Conservation (phyloP, 1,140 invertebrate genomes). For the Dendroctonus valens region DNA sequence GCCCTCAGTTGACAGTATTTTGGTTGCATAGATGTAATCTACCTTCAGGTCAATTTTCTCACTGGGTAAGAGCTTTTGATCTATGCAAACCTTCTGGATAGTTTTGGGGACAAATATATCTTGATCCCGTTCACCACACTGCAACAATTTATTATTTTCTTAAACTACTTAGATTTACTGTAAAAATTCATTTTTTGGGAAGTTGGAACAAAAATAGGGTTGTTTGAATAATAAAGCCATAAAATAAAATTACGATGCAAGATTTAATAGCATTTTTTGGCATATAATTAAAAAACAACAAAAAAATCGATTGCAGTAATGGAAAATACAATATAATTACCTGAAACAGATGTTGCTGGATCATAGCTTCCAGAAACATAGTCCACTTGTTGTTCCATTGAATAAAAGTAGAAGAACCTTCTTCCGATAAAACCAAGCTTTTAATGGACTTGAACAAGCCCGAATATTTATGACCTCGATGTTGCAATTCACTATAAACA, state of each 20-base stretch:
- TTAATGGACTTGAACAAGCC: conserved; percentile 44
- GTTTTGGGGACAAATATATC: conserved; percentile 39
- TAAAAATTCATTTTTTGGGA: too few species aligned
- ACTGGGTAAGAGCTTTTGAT: conserved; percentile 38
- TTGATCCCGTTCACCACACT: conserved; percentile 45
- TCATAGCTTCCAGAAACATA: conserved; percentile 44
- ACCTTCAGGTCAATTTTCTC: conserved; percentile 40
- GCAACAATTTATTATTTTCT: conserved; percentile 17
- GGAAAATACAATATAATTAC: conserved; percentile 8
- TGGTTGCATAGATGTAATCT: conserved; percentile 43
- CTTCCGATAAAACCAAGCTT: conserved; percentile 37
- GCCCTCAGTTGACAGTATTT: conserved; percentile 38
- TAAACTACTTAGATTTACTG: too few species aligned
- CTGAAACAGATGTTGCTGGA: conserved; percentile 46
- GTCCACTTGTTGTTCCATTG: conserved; percentile 43
- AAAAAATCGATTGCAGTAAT: background rate
- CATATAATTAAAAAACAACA: too few species aligned
- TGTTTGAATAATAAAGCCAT: too few species aligned
- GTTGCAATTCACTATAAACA: conserved; percentile 88
- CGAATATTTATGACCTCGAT: conserved; percentile 87
- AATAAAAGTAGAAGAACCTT: conserved; percentile 37
- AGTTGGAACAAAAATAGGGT: too few species aligned
- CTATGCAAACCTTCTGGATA: conserved; percentile 45
- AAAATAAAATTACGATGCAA: too few species aligned
- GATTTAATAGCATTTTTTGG: too few species aligned